Percentiles rank a stretch among this genome's conserved stretches.
These are phyloP conservation scores for Calephelis nemesis DNA, from an alignment of 1,140 invertebrate genomes.

Conservation along the genomic window DNA sequence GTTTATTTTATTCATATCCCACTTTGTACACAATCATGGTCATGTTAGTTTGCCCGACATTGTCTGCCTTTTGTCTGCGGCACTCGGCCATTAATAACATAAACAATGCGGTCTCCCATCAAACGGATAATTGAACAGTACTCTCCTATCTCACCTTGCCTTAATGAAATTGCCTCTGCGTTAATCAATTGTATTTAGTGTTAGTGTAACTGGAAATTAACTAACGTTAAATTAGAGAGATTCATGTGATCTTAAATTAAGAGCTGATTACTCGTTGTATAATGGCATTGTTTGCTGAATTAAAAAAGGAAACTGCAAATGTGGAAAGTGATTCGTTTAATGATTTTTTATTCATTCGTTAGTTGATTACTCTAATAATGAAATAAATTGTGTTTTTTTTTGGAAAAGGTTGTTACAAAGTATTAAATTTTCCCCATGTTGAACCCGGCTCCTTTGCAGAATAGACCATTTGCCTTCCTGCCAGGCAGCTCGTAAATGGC, in stretches of 20 bases:
- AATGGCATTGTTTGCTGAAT: too few relatives aligned
- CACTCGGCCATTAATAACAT: slow-evolving; percentile 61
- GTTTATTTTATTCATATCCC: too few relatives aligned
- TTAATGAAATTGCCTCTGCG: slow-evolving; percentile 51
- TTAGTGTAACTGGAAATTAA: slow-evolving; percentile 22
- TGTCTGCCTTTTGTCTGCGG: slow-evolving; percentile 36
- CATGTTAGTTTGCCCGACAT: not conserved
- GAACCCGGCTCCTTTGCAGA: too few relatives aligned
- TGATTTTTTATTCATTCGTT: too few relatives aligned
- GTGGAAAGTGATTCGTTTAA: too few relatives aligned
- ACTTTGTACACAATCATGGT: not conserved
- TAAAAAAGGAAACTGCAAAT: too few relatives aligned
- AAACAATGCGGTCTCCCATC: slow-evolving; percentile 50
- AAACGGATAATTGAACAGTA: slow-evolving; percentile 49
- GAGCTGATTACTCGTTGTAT: not conserved
- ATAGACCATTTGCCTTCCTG: too few relatives aligned
- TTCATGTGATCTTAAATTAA: not conserved
- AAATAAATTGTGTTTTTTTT: too few relatives aligned
- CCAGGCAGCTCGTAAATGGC: too few relatives aligned
- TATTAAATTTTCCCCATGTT: too few relatives aligned
- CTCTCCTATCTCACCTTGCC: slow-evolving; percentile 45
- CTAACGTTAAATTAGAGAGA: slow-evolving; percentile 1
- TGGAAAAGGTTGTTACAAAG: too few relatives aligned
- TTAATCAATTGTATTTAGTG: slow-evolving; percentile 44
- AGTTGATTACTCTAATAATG: too few relatives aligned